phyloP scores from a whole-genome alignment of 2,888 invertebrate genomes.

The Macrophya annulata region DNA sequence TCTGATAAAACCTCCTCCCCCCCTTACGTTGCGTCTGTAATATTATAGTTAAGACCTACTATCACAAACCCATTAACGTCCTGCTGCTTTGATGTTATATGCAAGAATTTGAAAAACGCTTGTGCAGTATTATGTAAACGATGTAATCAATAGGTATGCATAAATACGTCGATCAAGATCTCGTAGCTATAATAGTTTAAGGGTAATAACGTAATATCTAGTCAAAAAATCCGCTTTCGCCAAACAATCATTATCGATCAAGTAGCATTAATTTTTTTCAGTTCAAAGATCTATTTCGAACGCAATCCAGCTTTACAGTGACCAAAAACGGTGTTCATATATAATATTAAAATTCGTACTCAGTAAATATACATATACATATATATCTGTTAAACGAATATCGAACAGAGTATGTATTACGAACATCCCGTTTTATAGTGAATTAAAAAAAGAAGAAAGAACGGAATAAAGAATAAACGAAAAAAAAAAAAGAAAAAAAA shows the following conservation, averaged over 20 bases:
- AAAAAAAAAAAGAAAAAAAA: background rate
- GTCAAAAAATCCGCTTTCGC: conserved; percentile 41
- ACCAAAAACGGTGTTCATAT: conserved; percentile 51
- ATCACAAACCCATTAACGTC: conserved; percentile 36
- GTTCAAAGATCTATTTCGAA: conserved; percentile 16
- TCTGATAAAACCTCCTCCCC: background rate
- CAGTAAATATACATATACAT: background rate
- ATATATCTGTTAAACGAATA: background rate
- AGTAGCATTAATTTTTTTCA: background rate
- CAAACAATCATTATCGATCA: conserved; percentile 50
- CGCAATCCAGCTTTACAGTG: conserved; percentile 13
- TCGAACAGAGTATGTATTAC: background rate
- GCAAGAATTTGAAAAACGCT: conserved; percentile 45
- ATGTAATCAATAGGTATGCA: conserved; percentile 38
- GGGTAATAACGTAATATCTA: background rate
- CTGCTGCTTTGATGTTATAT: conserved; percentile 46
- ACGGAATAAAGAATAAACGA: too few species aligned
- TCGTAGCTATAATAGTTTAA: conserved; percentile 24
- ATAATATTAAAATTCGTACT: background rate
- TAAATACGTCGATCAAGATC: conserved; percentile 32
- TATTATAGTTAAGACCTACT: conserved; percentile 6
- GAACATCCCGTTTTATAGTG: background rate
- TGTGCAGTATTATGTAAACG: conserved; percentile 45
- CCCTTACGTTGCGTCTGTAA: conserved; percentile 15
- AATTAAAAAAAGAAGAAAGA: background rate